Conservation (phyloP, 2,113 vertebrate genomes). For the Haemorhous mexicanus region DNA sequence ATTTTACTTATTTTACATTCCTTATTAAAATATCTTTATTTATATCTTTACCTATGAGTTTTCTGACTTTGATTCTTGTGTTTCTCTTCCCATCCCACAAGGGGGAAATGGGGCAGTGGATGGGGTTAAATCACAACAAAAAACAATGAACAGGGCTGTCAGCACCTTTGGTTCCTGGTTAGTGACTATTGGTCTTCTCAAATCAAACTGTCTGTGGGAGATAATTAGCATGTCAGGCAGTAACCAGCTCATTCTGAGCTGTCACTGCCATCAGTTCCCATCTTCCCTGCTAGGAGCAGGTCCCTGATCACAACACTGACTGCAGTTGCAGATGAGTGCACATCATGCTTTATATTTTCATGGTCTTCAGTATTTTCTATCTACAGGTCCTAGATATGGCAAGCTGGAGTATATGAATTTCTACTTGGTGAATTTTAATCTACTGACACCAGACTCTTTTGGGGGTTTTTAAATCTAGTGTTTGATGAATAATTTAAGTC, state of each 20-base stretch:
- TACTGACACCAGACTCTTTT: not conserved
- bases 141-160: not conserved
- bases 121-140: not conserved
- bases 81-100: not conserved
- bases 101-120: not conserved
- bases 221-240: not conserved
- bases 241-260: not conserved
- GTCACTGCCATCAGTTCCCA: not conserved
- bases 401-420: not conserved
- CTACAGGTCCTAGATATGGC: not conserved
- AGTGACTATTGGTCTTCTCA: not conserved
- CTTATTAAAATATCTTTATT: not conserved
- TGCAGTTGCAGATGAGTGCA: not conserved
- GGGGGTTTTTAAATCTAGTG: not conserved
- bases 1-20: not conserved
- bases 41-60: not conserved
- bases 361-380: not conserved
- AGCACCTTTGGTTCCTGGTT: not conserved
- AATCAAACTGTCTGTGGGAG: not conserved
- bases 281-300: not conserved
- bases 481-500: slow-evolving; percentile 17
- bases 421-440: not conserved
- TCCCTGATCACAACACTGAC: not conserved
- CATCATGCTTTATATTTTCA: not conserved
- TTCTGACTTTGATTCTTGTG: not conserved